Percentiles rank a stretch among this genome's conserved stretches.
phyloP scores from a whole-genome alignment of 2,888 invertebrate genomes.

The Entomobrya multifasciata region DNA sequence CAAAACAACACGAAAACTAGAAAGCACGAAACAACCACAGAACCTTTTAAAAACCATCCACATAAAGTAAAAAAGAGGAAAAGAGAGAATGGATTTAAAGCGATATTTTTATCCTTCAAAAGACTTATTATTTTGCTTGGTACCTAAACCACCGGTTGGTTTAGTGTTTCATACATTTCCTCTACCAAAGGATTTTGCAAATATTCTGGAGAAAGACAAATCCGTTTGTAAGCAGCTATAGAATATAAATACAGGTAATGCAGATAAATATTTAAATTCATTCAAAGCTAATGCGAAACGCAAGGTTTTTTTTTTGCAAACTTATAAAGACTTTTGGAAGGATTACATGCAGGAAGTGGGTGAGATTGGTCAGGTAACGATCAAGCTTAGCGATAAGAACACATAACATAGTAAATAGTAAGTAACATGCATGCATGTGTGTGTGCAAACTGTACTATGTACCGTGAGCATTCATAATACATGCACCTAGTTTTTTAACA shows the following conservation, averaged over 20 bases:
- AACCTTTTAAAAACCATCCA: background rate
- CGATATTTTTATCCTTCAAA: constrained; percentile 7
- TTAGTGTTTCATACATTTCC: background rate
- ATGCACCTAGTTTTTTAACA: background rate
- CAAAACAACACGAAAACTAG: too few relatives aligned
- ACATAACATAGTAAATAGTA: too few relatives aligned
- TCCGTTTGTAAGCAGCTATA: too few relatives aligned
- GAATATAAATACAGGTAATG: background rate
- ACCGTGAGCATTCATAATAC: background rate
- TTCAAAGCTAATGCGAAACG: background rate
- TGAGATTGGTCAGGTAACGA: constrained; percentile 31
- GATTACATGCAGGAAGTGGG: constrained; percentile 42
- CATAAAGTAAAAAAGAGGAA: background rate
- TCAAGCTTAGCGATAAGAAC: constrained; percentile 21
- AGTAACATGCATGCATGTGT: background rate
- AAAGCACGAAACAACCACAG: background rate
- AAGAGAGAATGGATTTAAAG: constrained; percentile 33
- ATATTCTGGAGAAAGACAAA: background rate
- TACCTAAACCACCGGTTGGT: constrained; percentile 9
- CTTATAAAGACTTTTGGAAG: background rate
- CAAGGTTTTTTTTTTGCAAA: constrained; percentile 11
- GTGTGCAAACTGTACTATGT: too few relatives aligned
- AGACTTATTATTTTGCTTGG: background rate
- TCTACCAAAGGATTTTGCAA: background rate
- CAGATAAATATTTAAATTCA: background rate